Conservation (phyloP, 2,113 vertebrate species). For the Chaetodon trifascialis region DNA sequence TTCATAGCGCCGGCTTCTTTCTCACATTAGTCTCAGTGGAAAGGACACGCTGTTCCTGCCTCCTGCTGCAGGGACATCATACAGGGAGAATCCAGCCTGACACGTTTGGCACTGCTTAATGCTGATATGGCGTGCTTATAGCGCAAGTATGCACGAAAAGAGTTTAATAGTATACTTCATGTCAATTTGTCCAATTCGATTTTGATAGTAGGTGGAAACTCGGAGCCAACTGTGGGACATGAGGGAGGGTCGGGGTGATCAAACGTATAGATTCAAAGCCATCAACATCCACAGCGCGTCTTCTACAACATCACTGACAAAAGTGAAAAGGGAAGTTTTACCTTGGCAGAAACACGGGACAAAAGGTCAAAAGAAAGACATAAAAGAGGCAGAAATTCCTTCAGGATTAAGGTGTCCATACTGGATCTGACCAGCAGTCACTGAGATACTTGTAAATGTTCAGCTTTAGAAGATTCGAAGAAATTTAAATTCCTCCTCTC, state of each 20-base stretch:
- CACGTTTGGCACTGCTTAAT: background rate
- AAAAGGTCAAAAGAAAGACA: too few species aligned
- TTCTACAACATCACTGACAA: background rate
- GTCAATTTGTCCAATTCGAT: background rate
- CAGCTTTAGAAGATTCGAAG: background rate
- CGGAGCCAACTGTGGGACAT: background rate
- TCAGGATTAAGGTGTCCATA: background rate
- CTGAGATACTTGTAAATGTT: background rate
- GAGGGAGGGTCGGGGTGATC: background rate
- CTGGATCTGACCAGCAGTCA: background rate
- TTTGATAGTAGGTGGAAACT: background rate
- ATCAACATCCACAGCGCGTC: background rate
- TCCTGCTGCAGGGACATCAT: background rate
- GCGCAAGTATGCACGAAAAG: background rate
- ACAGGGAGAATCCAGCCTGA: background rate
- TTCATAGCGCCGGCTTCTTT: background rate
- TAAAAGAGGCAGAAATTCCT: too few species aligned
- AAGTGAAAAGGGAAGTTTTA: background rate
- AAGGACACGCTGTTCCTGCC: slow-evolving; percentile 40
- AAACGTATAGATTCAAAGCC: background rate
- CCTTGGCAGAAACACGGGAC: too few species aligned
- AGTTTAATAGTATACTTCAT: background rate
- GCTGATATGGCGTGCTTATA: background rate
- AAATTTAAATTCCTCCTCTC: background rate
- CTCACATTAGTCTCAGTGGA: background rate